These are phyloP conservation scores for Microchirus variegatus DNA, from an alignment of 2,797 vertebrate genomes.

Conservation along the genomic window DNA sequence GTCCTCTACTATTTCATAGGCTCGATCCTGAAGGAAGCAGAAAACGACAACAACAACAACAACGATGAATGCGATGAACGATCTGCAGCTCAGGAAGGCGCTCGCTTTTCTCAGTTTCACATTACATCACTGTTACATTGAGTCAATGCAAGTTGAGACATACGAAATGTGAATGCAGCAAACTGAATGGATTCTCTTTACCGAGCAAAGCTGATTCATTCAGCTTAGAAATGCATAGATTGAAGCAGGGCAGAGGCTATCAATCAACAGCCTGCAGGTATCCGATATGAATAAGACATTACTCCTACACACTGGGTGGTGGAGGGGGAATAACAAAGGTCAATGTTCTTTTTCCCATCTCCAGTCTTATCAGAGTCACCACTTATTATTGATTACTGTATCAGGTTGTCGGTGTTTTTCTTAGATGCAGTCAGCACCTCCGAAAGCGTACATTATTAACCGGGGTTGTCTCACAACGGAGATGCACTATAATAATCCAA, in stretches of 20 bases:
- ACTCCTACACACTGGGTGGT: slow-evolving; percentile 11
- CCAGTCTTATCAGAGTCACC: slow-evolving; percentile 27
- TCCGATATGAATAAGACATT: slow-evolving; percentile 29
- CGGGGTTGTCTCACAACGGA: slow-evolving; percentile 49
- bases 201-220: slow-evolving; percentile 29
- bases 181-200: slow-evolving; percentile 22
- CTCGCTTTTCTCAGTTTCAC: slow-evolving; percentile 17
- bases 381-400: slow-evolving; percentile 55
- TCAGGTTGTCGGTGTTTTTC: slow-evolving; percentile 35
- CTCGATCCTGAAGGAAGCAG: slow-evolving; percentile 84
- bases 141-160: slow-evolving; percentile 17
- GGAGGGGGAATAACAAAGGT: slow-evolving; percentile 46
- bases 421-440: slow-evolving; percentile 43
- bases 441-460: slow-evolving; percentile 65
- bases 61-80: background rate
- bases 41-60: background rate
- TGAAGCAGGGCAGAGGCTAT: slow-evolving; percentile 10
- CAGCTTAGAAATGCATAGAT: slow-evolving; percentile 9
- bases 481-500: slow-evolving; percentile 72
- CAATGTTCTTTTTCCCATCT: slow-evolving; percentile 33
- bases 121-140: slow-evolving; percentile 9
- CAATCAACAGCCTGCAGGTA: slow-evolving; percentile 25
- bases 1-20: slow-evolving; percentile 94
- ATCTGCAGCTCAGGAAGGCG: background rate
- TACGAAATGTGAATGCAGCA: slow-evolving; percentile 20